These are phyloP conservation scores for Threskiornis aethiopicus DNA, from an alignment of 2,797 vertebrate genomes.

Conservation along the genomic window DNA sequence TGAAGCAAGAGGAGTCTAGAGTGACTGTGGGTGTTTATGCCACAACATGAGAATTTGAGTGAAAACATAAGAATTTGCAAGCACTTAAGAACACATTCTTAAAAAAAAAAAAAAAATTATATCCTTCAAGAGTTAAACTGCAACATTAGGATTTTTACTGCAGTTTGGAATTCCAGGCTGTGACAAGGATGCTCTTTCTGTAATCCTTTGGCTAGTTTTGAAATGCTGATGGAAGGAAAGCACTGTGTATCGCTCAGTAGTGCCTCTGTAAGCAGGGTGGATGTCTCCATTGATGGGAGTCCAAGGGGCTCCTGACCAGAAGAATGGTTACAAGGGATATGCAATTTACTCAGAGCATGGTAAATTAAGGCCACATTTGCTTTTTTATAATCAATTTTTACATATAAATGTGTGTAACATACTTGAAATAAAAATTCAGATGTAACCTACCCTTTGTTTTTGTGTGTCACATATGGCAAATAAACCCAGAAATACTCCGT, in stretches of 20 bases:
- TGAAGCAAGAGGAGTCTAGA: not conserved
- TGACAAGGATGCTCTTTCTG: not conserved
- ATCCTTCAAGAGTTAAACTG: not conserved
- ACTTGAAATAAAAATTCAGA: conserved; percentile 28
- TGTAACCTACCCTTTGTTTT: not conserved
- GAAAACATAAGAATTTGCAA: not conserved
- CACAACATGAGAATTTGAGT: not conserved
- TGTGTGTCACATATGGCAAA: not conserved
- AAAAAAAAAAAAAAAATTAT: not conserved
- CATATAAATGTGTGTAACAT: not conserved
- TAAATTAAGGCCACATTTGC: not conserved
- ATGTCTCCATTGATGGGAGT: not conserved
- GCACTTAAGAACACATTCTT: not conserved
- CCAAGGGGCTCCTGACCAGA: not conserved
- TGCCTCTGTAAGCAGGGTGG: not conserved
- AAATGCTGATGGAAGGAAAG: not conserved
- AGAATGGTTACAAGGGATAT: not conserved
- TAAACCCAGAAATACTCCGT: not conserved
- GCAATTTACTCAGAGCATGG: not conserved
- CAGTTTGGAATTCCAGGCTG: not conserved
- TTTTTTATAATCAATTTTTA: not conserved
- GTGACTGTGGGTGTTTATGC: not conserved
- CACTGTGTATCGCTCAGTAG: not conserved
- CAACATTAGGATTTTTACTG: not conserved
- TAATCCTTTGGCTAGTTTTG: not conserved